A percentile compares a stretch with the other conserved stretches of the same genome.
phyloP scores from a whole-genome alignment of 2,888 invertebrate genomes.

The Octodonta nipae region DNA sequence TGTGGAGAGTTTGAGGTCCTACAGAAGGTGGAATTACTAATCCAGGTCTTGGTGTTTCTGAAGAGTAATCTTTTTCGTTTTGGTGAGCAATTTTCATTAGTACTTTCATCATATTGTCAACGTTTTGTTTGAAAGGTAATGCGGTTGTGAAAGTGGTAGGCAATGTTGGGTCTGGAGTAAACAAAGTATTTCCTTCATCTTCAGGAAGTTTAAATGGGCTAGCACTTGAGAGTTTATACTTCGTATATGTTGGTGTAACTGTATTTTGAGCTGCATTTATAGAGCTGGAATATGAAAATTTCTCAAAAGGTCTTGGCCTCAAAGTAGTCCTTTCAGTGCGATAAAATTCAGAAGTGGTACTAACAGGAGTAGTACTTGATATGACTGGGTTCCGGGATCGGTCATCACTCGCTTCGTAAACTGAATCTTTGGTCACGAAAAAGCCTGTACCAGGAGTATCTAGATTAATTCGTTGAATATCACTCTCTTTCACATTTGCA shows the following conservation, averaged over 20 bases:
- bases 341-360: neutral
- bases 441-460: slow-evolving; percentile 8
- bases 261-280: slow-evolving; percentile 1
- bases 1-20: slow-evolving; percentile 64
- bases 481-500: neutral
- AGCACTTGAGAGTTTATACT: slow-evolving; percentile 28
- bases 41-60: slow-evolving; percentile 43
- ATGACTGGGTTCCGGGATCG: no score
- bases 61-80: slow-evolving; percentile 38
- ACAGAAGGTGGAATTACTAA: slow-evolving; percentile 59
- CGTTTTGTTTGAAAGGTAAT: slow-evolving; percentile 45
- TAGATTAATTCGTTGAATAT: neutral
- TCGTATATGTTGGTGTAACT: slow-evolving; percentile 11
- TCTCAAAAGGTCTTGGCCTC: slow-evolving; percentile 21
- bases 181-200: no score
- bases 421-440: slow-evolving; percentile 12
- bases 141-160: slow-evolving; percentile 28
- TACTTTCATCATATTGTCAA: slow-evolving; percentile 56
- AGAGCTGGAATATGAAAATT: slow-evolving; percentile 6
- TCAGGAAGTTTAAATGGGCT: slow-evolving; percentile 25
- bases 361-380: no score
- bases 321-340: neutral
- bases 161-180: slow-evolving; percentile 16
- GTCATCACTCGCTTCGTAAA: neutral
- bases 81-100: slow-evolving; percentile 46